Base-by-base conservation (phyloP, 2,113 vertebrate species). In the Gymnobelideus leadbeateri region DNA sequence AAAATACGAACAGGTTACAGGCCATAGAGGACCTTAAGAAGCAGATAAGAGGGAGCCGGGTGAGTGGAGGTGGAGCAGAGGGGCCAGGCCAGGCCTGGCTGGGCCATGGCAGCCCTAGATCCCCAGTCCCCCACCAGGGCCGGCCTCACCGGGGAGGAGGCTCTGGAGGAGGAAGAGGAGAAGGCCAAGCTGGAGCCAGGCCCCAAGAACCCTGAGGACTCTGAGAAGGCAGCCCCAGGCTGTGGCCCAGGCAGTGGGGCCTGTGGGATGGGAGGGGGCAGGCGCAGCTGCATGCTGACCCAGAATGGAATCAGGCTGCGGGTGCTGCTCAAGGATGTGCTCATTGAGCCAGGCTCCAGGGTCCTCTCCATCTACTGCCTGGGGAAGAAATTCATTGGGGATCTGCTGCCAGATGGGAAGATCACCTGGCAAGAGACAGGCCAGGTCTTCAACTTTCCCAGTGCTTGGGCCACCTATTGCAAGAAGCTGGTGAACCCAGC, bases 381-480 rank as follows among this genome's bases (percentile, higher is more conserved):
- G 99, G 99, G 99, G 51, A 99, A 99, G 98, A 99, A 99, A 97
- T 99, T 99, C 96, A 97, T 99, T 51, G 99, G 99, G 1, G 99
- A 99, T 98, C 98, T 99, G 95, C 98, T 99, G 94, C 99, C 98
- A 0, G 99, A 99, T 1, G 99, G 99, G 94, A 99, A 99, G 96
- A 99, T 99, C 97, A 98, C 99, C 0, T 99, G 99, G 99, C 99
- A 99, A 98, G 99, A 99, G 97, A 99, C 99, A 0, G 99, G 99
- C 0, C 99, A 99, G 97, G 99, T 99, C 61, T 99, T 99, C 97
- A 99, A 99, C 98, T 99, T 99, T 0, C 99, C 99, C n/a, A 99
- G 99, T 0, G 99, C 99, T 94, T 99, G 99, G 99, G 99, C 99
- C 37, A 99, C 99, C 1, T 99, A 99, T 97, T 99, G 99, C 98